Conservation (phyloP, 2,888 invertebrate genomes). For the Dryocosmus kuriphilus region DNA sequence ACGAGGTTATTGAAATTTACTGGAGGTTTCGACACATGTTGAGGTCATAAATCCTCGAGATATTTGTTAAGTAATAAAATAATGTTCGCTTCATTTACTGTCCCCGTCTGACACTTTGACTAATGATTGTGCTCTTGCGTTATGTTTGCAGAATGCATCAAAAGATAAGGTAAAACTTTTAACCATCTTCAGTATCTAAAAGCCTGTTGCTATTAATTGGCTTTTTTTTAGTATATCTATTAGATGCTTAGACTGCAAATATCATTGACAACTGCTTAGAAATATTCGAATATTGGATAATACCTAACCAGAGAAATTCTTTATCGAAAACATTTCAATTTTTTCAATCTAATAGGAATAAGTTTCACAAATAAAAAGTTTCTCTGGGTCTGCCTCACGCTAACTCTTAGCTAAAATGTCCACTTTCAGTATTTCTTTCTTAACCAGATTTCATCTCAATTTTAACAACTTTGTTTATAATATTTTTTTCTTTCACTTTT, state of each 20-base stretch:
- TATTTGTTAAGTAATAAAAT: constrained; percentile 58
- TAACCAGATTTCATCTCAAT: not conserved
- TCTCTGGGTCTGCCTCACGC: not conserved
- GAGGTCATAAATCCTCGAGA: constrained; percentile 34
- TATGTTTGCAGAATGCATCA: constrained; percentile 76
- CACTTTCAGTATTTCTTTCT: not conserved
- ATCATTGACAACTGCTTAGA: not conserved
- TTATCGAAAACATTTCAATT: not conserved
- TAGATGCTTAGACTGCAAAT: not conserved
- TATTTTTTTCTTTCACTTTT: constrained; percentile 4
- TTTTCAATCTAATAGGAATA: not conserved
- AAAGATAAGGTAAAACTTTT: constrained; percentile 75
- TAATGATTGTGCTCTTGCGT: constrained; percentile 74
- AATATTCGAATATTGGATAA: not conserved
- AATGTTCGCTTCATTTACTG: constrained; percentile 61
- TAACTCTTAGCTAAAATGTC: not conserved
- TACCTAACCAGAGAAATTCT: not conserved
- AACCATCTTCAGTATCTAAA: constrained; percentile 43
- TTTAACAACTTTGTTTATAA: not conserved
- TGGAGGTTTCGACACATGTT: not conserved
- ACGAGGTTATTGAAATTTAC: constrained; percentile 19
- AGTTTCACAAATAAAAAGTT: not conserved
- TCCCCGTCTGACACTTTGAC: constrained; percentile 68
- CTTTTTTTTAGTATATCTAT: not conserved
- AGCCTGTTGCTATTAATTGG: not conserved